Evolutionary conservation across 2,113 vertebrate species (phyloP), one percentile per base, ranked within the genome.

Genomic region (Laterallus jamaicensis): DNA sequence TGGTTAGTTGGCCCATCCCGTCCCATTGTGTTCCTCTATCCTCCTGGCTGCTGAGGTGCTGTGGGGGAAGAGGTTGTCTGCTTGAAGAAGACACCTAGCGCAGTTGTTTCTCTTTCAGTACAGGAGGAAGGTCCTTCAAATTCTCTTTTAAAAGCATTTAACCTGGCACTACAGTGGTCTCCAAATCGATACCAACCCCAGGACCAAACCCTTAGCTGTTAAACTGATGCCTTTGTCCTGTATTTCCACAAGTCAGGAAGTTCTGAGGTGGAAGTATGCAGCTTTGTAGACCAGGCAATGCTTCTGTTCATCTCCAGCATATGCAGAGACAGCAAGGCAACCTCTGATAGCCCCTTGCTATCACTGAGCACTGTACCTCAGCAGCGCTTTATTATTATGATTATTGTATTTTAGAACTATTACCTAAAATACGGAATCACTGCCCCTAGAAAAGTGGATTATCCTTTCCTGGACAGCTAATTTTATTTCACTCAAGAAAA

Each of bases 381-480:
- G 35, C 86, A 66, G 64, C 63, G 66, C 91, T 93, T 96, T 26
- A 92, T 95, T 96, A 88, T 94, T 14, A 63, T 35, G 64, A 62
- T 88, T 69, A 89, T 62, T 95, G 54, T 69, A 21, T 93, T 94
- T 86, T 82, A 31, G 2, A 93, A 50, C 77, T 83, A 47, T 93
- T 93, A 71, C 55, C 74, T 73, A 84, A 92, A 96, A 88, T 35
- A 60, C 18, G 73, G 86, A 90, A 86, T 69, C 66, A 3, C 56
- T 90, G 92, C 58, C 86, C 92, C 77, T 73, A 12, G 80, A 69
- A 96, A 95, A 96, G 95, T 93, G 91, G 86, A 89, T 95, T 97
- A 87, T 91, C 66, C 70, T 92, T 87, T 95, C 93, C 93, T 95
- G 55, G n/a, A 78, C 19, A 79, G 93, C 81, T 96, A 50, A 93